Evolutionary conservation across 1,140 invertebrate genomes (phyloP), one percentile per base, ranked within the genome.

Genomic region (Andricus grossulariae): DNA sequence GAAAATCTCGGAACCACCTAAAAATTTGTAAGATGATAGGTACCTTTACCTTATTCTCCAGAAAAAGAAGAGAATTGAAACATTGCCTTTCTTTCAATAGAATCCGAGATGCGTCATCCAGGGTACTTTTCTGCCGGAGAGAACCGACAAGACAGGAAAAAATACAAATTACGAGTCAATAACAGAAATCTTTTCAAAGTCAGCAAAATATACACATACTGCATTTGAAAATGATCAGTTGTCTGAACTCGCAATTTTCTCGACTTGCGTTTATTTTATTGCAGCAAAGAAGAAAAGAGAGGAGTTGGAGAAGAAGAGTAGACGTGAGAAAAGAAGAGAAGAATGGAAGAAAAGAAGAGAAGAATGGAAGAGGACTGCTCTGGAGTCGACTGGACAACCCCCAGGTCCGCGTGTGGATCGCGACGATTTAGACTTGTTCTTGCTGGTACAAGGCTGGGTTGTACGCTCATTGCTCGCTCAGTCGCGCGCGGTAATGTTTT

Each of bases 401-500:
- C 60, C 60, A 39, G 60, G 25, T 66, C 60, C 60, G 60, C 60
- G 60, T 66, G 60, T 66, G 60, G 60, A 66, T 66, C 60, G 60
- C 60, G 60, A 66, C 60, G 60, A 66, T 66, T 66, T 66, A 66
- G 60, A 66, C 21, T 66, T 66, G 60, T 25, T 66, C 60, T 45
- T 66, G 57, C 18, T 15, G 12, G 57, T 60, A 60, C 21, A 66
- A 66, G 25, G 16, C 60, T 39, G 7, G 60, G 60, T 39, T 66
- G 60, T 66, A 66, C 60, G 60, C 75, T 50, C 70, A 74, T 76
- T 78, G 74, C 73, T 51, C 70, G 77, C 71, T 72, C 77, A 66
- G 76, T 81, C 79, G 76, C 76, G 78, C 79, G 74, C 66, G 78
- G 77, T 76, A 71, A 77, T 81, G 75, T 75, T 77, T 75, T 81